Evolutionary conservation across 2,888 invertebrate species (phyloP).

Genomic region (Tribolium freemani): DNA sequence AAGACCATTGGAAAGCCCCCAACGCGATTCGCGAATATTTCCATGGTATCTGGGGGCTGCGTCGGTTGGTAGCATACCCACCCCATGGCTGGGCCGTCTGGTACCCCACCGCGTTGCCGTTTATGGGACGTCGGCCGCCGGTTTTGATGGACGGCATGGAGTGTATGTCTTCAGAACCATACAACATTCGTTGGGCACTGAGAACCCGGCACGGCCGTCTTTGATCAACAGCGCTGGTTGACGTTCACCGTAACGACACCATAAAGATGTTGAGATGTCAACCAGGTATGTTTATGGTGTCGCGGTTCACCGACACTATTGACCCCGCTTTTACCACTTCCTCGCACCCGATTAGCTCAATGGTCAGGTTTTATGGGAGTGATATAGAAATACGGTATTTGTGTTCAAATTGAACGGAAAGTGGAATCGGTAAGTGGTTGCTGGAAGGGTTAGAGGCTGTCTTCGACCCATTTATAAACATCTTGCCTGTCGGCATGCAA

Average conservation of each 20-base stretch:
- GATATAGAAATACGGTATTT: conserved; percentile 48
- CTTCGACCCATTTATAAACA: conserved; percentile 69
- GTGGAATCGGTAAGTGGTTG: conserved; percentile 57
- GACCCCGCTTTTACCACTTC: conserved; percentile 54
- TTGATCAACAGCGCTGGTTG: conserved; percentile 62
- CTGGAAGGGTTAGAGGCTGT: conserved; percentile 61
- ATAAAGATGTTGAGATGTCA: conserved; percentile 65
- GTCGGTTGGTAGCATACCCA: neutral
- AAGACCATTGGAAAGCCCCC: neutral
- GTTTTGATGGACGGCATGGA: conserved; percentile 57
- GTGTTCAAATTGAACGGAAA: conserved; percentile 52
- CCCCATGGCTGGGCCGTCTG: conserved; percentile 35
- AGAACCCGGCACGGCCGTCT: conserved; percentile 56
- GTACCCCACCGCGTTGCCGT: conserved; percentile 55
- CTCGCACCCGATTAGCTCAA: conserved; percentile 44
- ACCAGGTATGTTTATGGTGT: conserved; percentile 62
- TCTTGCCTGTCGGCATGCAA: conserved; percentile 69
- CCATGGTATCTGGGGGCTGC: neutral
- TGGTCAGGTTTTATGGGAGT: conserved; percentile 10
- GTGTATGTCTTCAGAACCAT: conserved; percentile 47
- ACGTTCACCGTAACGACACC: conserved; percentile 63
- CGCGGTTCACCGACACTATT: conserved; percentile 60
- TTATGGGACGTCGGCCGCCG: conserved; percentile 49
- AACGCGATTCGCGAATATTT: neutral
- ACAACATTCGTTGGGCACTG: conserved; percentile 11